phyloP scores from a whole-genome alignment of 1,140 invertebrate species.

The Temnothorax nylanderi region DNA sequence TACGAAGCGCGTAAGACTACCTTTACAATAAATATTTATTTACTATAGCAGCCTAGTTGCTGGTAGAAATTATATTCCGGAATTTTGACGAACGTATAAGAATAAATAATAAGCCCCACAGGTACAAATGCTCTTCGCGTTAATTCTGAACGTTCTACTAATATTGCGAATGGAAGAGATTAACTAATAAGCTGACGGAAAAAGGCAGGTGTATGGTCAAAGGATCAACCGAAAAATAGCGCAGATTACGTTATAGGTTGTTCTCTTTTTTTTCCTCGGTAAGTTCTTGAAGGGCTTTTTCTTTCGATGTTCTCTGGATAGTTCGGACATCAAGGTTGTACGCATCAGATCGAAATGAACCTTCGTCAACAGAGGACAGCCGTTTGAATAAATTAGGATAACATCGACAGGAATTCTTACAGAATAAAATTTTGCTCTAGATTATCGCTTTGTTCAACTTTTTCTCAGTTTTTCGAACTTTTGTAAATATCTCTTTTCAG shows the following conservation, averaged over 20 bases:
- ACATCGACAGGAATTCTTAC: slow-evolving; percentile 18
- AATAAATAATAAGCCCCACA: no score
- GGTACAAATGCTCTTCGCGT: neutral
- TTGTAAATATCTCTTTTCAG: neutral
- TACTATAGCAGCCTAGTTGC: slow-evolving; percentile 43
- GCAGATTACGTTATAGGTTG: neutral
- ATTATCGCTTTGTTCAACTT: neutral
- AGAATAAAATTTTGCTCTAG: neutral
- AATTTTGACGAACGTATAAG: no score
- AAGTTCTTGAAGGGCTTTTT: neutral
- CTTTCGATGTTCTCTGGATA: neutral
- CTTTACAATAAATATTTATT: neutral
- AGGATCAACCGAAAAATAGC: neutral
- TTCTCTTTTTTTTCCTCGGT: neutral
- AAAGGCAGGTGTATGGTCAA: neutral
- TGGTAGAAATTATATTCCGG: no score
- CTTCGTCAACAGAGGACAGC: neutral
- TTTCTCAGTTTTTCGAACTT: slow-evolving; percentile 8
- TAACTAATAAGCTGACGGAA: neutral
- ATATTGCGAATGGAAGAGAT: neutral
- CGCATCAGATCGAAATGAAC: neutral
- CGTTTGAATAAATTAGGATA: slow-evolving; percentile 21
- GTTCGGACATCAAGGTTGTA: neutral
- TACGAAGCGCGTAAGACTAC: neutral
- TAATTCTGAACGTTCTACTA: neutral